Evolutionary conservation across 2,888 invertebrate species (phyloP).

Genomic region (Hetaerina titia): DNA sequence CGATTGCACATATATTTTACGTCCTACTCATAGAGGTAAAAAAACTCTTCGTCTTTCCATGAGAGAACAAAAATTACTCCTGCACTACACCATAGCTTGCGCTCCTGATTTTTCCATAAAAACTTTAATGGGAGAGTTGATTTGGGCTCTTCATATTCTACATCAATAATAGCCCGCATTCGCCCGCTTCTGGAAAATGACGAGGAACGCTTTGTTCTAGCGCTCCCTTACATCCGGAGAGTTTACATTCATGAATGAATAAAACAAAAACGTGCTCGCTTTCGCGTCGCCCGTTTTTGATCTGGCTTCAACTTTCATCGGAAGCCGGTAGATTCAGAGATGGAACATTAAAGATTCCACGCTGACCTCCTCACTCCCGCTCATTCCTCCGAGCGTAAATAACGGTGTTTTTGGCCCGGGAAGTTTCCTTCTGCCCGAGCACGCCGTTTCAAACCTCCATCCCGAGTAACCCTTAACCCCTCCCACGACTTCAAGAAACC

Average conservation of each 20-base stretch:
- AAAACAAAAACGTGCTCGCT: neutral
- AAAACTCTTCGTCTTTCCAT: neutral
- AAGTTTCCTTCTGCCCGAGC: neutral
- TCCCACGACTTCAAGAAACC: neutral
- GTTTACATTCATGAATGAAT: neutral
- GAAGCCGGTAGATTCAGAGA: neutral
- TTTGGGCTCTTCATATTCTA: neutral
- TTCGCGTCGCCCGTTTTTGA: neutral
- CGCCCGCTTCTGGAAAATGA: neutral
- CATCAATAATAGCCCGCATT: neutral
- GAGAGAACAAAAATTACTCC: neutral
- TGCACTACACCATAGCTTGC: no score
- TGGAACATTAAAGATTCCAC: conserved; percentile 35
- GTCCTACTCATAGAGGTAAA: neutral
- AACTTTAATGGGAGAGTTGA: neutral
- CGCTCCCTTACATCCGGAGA: neutral
- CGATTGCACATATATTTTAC: no score
- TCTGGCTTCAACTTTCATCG: conserved; percentile 30
- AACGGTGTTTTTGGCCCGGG: neutral
- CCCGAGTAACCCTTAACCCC: neutral
- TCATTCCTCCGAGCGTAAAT: neutral
- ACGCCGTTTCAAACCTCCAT: neutral
- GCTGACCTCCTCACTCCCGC: neutral
- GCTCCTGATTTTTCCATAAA: neutral
- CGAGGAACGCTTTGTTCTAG: neutral